Evolutionary conservation across 2,888 invertebrate genomes (phyloP).

Genomic region (Autographa pulchrina): DNA sequence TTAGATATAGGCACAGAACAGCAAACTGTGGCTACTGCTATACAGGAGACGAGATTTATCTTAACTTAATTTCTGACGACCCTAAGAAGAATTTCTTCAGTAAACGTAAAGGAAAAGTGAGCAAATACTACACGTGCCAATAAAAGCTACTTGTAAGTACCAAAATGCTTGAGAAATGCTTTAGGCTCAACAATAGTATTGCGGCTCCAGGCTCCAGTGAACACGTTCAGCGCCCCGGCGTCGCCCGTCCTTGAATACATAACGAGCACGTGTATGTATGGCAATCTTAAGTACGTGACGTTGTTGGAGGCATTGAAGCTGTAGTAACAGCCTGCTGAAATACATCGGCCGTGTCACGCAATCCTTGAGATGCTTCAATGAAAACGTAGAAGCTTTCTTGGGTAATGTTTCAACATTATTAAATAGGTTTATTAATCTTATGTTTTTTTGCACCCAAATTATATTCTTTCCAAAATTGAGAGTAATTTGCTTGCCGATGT

Average conservation of each 20-base stretch:
- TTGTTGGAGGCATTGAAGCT: not conserved
- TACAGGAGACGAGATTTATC: too few species aligned
- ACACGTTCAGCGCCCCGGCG: not conserved
- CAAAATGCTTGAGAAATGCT: not conserved
- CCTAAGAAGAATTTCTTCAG: too few species aligned
- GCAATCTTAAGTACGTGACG: constrained; percentile 7
- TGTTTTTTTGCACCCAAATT: too few species aligned
- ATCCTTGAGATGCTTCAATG: not conserved
- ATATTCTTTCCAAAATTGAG: not conserved
- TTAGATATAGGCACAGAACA: too few species aligned
- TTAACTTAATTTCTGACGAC: too few species aligned
- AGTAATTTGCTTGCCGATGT: not conserved
- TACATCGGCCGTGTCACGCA: constrained; percentile 3
- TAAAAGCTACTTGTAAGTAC: not conserved
- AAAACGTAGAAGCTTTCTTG: not conserved
- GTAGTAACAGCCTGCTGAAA: not conserved
- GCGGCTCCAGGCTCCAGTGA: not conserved
- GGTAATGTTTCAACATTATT: not conserved
- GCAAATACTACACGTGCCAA: not conserved
- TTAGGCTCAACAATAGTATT: not conserved
- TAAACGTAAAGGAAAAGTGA: too few species aligned
- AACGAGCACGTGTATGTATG: constrained; percentile 6
- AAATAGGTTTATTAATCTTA: too few species aligned
- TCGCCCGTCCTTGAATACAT: not conserved
- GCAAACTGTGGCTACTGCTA: too few species aligned